phyloP scores from a whole-genome alignment of 2,113 vertebrate species.

The Gymnarchus niloticus region DNA sequence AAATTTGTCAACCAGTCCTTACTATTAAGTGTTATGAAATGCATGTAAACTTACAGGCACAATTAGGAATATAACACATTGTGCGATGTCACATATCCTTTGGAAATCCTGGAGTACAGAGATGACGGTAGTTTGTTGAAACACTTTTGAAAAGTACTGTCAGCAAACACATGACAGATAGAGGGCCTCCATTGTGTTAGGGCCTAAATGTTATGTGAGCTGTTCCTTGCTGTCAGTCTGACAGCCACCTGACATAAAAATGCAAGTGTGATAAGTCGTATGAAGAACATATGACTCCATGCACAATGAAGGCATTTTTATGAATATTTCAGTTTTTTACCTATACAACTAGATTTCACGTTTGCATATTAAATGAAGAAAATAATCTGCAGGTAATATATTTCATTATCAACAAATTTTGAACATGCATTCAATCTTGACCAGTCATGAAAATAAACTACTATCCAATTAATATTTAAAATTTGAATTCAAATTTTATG shows the following conservation, averaged over 20 bases:
- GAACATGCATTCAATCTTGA: not conserved
- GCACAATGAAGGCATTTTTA: not conserved
- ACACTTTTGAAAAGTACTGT: not conserved
- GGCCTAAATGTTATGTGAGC: not conserved
- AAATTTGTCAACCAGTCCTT: too few species aligned
- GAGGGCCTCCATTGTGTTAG: not conserved
- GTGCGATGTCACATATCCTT: not conserved
- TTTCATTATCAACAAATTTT: not conserved
- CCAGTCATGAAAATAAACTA: not conserved
- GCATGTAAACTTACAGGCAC: too few species aligned
- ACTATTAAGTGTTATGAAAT: too few species aligned
- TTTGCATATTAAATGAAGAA: not conserved
- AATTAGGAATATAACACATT: not conserved
- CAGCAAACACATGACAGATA: conserved; percentile 2
- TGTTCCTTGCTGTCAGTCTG: not conserved
- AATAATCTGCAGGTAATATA: not conserved
- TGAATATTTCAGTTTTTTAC: not conserved
- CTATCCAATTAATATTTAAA: too few species aligned
- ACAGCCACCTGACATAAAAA: not conserved
- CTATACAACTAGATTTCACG: not conserved
- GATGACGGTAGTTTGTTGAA: not conserved
- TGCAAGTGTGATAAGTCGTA: not conserved
- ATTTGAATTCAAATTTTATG: too few species aligned
- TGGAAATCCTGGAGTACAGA: not conserved
- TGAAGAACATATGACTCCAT: too few species aligned